These are phyloP conservation scores for Cichlasoma orientale DNA, from an alignment of 2,797 vertebrate species.

Conservation along the genomic window DNA sequence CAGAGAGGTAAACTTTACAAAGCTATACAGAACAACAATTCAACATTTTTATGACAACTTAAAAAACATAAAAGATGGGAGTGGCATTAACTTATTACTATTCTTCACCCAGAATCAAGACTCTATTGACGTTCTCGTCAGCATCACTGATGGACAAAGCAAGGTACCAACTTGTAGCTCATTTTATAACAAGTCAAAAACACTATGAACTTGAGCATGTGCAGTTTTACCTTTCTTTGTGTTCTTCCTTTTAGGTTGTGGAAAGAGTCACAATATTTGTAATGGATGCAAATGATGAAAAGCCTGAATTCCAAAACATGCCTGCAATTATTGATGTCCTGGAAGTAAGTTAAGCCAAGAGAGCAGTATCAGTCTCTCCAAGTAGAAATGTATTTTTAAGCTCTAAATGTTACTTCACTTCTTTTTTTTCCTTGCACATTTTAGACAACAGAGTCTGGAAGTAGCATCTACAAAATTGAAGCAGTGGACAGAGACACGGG, in stretches of 20 bases:
- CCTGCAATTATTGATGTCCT: slow-evolving; percentile 88
- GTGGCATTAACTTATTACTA: not conserved
- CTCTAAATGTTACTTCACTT: not conserved
- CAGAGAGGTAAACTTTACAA: slow-evolving; percentile 87
- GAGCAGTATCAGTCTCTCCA: not conserved
- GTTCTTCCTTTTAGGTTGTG: slow-evolving; percentile 82
- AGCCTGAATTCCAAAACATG: slow-evolving; percentile 90
- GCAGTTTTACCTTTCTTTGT: not conserved
- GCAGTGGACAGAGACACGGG: slow-evolving; percentile 92
- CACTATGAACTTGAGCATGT: not conserved
- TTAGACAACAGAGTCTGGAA: slow-evolving; percentile 86
- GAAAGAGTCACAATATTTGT: slow-evolving; percentile 94
- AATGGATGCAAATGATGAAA: slow-evolving; percentile 94
- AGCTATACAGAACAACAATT: not conserved
- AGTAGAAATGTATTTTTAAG: not conserved
- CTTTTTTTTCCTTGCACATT: not conserved
- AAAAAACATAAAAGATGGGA: not conserved
- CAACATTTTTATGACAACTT: not conserved
- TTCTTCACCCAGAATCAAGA: slow-evolving; percentile 84
- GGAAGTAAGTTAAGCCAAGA: slow-evolving; percentile 83
- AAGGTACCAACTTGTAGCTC: slow-evolving; percentile 79
- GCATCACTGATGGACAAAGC: slow-evolving; percentile 92
- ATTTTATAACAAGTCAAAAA: not conserved
- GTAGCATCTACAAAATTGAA: slow-evolving; percentile 88
- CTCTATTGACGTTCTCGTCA: slow-evolving; percentile 90